Evolutionary conservation across 2,888 invertebrate genomes (phyloP), one percentile per base, ranked within the genome.

Genomic region (Cybosia mesomella): DNA sequence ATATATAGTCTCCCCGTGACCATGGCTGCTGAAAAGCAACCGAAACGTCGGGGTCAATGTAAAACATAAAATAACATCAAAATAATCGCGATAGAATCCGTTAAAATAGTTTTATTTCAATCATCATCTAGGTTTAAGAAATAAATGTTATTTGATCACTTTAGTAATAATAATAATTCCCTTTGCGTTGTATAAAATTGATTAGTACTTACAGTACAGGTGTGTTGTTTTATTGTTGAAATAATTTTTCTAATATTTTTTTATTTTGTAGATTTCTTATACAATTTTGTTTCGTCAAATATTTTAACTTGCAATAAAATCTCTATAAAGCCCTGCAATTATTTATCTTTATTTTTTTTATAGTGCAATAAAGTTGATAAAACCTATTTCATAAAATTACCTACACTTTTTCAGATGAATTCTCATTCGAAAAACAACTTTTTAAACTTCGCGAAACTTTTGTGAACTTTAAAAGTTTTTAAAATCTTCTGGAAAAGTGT

Each of bases 371-470:
- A 64, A 74, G 73, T 32, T 66, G 21, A 70, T 64, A 0, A 57
- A 66, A 59, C 9, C 55, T 9, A 61, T 63, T n/a, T 13, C 68
- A 75, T 72, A 64, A 70, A 65, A 66, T 71, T 72, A 72, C 77
- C 72, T 73, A 76, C 49, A 71, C 67, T 67, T 53, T 11, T 64
- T 69, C 66, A 80, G 81, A 83, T 77, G 83, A 85, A 82, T 82
- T 86, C 81, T 80, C 83, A 83, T 82, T 80, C 77, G 79, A 77
- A 67, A 77, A 80, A 69, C 39, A 84, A 82, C 76, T 83, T 84
- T 76, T 66, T 8, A 58, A 77, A 82, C 72, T 77, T 83, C 83
- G 64, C 66, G 67, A 76, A 81, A 81, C 77, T 83, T 83, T 82
- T 68, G 59, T 54, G 21, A 79, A 83, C 79, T 80, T 78, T 11